Conservation (phyloP, 2,888 invertebrate species). For the Callosobruchus maculatus region DNA sequence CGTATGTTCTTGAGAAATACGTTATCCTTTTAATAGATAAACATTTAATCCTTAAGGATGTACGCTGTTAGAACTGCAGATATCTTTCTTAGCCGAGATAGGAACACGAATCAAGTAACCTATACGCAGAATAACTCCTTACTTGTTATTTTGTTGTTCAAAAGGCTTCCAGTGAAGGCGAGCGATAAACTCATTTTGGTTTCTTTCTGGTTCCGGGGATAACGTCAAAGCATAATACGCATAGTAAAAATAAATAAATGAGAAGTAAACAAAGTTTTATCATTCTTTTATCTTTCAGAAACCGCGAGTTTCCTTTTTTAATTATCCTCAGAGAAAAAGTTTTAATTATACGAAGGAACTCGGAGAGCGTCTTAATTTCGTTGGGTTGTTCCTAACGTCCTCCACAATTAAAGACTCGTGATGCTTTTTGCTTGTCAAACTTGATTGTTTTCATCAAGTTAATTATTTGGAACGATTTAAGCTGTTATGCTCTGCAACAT, state of each 20-base stretch:
- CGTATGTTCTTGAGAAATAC: too few relatives aligned
- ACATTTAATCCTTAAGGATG: too few relatives aligned
- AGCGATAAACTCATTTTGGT: neutral
- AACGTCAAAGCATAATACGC: neutral
- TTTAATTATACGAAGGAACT: neutral
- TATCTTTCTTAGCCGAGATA: too few relatives aligned
- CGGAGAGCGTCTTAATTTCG: neutral
- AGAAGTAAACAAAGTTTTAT: neutral
- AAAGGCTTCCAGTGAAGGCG: too few relatives aligned
- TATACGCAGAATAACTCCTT: too few relatives aligned
- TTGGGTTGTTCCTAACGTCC: neutral
- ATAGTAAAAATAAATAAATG: neutral
- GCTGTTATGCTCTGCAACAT: neutral
- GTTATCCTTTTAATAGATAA: too few relatives aligned
- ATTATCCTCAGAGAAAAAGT: neutral
- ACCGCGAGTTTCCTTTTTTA: neutral
- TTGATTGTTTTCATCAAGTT: neutral
- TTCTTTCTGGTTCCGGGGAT: neutral
- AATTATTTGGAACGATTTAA: neutral
- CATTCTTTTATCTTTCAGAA: neutral
- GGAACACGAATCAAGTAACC: too few relatives aligned
- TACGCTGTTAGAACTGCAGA: too few relatives aligned
- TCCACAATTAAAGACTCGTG: neutral
- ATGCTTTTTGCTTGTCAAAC: neutral
- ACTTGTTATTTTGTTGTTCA: too few relatives aligned